phyloP scores from a whole-genome alignment of 35 echinoderm and acorn worm genomes.

The Lytechinus pictus region DNA sequence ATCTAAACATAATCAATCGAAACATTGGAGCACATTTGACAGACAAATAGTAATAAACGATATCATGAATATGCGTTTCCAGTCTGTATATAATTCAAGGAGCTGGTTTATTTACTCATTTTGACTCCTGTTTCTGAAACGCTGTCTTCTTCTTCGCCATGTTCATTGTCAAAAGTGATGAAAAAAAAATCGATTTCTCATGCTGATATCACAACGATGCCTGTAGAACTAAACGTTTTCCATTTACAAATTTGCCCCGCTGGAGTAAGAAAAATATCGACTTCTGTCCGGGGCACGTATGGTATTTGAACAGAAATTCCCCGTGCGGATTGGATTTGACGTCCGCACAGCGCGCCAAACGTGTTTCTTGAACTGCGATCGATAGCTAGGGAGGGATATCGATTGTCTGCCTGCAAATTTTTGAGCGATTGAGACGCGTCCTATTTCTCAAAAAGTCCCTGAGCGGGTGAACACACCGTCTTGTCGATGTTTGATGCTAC shows the following conservation, averaged over 20 bases:
- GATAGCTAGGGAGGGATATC: constrained; percentile 1
- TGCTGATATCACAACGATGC: background rate
- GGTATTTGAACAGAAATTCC: background rate
- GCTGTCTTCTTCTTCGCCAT: too few relatives aligned
- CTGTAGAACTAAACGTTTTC: background rate
- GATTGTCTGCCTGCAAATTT: constrained; percentile 2
- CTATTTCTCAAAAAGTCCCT: background rate
- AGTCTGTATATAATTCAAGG: too few relatives aligned
- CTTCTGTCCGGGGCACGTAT: background rate
- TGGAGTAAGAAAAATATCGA: background rate
- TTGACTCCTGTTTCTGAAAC: too few relatives aligned
- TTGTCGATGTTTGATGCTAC: background rate
- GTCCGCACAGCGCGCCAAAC: background rate
- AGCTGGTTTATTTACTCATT: too few relatives aligned
- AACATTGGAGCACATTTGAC: too few relatives aligned
- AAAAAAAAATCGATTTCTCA: background rate
- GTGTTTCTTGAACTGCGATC: background rate
- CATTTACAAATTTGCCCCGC: background rate
- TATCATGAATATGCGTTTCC: too few relatives aligned
- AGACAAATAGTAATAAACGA: too few relatives aligned
- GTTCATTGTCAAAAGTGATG: constrained; percentile 1
- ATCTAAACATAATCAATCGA: too few relatives aligned
- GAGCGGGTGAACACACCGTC: background rate
- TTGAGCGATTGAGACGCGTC: background rate
- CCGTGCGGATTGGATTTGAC: background rate